These are phyloP conservation scores for Cyprinodon variegatus DNA, from an alignment of 2,113 vertebrate genomes.

Conservation along the genomic window DNA sequence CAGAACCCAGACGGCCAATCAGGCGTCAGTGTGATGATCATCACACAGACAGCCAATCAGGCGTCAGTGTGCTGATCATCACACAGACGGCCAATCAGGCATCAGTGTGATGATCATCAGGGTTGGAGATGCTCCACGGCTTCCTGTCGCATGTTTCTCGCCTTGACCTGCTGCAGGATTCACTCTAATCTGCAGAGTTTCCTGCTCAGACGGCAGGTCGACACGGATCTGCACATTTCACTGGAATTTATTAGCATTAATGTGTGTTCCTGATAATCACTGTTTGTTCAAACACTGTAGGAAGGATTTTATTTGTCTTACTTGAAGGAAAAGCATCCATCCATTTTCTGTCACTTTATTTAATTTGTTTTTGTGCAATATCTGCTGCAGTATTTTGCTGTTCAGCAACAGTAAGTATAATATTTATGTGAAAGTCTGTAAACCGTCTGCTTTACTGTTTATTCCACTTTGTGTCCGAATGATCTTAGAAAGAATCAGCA, in stretches of 20 bases:
- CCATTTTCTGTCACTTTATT: slow-evolving; percentile 13
- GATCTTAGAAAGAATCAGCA: slow-evolving; percentile 33
- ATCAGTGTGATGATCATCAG: too few relatives aligned
- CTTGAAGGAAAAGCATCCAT: slow-evolving; percentile 29
- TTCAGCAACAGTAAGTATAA: slow-evolving; percentile 1
- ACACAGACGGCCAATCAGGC: too few relatives aligned
- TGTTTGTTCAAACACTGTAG: not conserved
- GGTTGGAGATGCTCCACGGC: too few relatives aligned
- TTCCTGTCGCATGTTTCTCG: not conserved
- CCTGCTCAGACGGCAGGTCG: not conserved
- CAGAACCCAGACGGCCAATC: not conserved
- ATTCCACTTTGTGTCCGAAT: slow-evolving; percentile 11
- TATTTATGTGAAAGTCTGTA: slow-evolving; percentile 43
- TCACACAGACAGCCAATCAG: not conserved
- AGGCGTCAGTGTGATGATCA: too few relatives aligned
- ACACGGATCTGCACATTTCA: not conserved
- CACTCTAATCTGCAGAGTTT: not conserved
- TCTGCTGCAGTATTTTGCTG: slow-evolving; percentile 4
- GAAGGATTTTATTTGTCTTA: slow-evolving; percentile 44
- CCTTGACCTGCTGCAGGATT: not conserved
- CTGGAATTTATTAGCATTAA: not conserved
- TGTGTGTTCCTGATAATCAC: not conserved
- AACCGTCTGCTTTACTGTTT: slow-evolving; percentile 29
- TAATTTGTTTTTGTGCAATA: slow-evolving; percentile 46
- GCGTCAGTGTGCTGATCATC: too few relatives aligned